phyloP scores from a whole-genome alignment of 2,797 vertebrate species.

The Alexandromys oeconomus region DNA sequence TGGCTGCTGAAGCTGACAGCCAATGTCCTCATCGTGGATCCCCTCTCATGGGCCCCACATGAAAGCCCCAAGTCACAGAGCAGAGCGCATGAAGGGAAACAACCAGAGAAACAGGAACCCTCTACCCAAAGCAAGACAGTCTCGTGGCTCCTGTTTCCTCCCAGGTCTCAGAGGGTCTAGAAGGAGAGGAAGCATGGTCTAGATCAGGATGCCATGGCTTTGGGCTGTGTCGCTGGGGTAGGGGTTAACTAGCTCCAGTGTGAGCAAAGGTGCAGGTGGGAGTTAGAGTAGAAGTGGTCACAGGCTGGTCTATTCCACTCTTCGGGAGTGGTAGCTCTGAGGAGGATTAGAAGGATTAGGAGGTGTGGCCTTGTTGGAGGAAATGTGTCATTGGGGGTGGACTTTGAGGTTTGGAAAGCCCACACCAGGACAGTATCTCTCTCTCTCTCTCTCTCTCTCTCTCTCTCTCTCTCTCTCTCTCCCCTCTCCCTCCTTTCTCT shows the following conservation, averaged over 20 bases:
- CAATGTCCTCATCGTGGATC: background rate
- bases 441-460: background rate
- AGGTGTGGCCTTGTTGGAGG: background rate
- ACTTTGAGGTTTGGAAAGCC: background rate
- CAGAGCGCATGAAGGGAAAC: background rate
- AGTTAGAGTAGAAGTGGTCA: background rate
- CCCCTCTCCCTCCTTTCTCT: no score
- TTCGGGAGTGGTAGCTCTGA: background rate
- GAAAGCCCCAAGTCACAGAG: background rate
- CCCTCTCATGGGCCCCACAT: background rate
- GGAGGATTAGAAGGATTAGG: background rate
- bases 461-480: no score
- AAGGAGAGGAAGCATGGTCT: background rate
- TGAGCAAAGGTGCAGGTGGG: background rate
- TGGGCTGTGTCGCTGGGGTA: no score
- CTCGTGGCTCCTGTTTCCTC: background rate
- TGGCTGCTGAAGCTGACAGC: background rate
- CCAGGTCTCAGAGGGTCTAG: background rate
- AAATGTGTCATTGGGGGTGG: background rate
- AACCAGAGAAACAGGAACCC: background rate
- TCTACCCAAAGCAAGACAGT: background rate
- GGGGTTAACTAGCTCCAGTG: background rate
- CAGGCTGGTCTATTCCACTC: background rate
- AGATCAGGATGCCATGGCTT: no score
- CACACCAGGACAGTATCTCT: background rate